Evolutionary conservation across 2,888 invertebrate genomes (phyloP), one percentile per base, ranked within the genome.

Genomic region (Trichopoda pennipes): DNA sequence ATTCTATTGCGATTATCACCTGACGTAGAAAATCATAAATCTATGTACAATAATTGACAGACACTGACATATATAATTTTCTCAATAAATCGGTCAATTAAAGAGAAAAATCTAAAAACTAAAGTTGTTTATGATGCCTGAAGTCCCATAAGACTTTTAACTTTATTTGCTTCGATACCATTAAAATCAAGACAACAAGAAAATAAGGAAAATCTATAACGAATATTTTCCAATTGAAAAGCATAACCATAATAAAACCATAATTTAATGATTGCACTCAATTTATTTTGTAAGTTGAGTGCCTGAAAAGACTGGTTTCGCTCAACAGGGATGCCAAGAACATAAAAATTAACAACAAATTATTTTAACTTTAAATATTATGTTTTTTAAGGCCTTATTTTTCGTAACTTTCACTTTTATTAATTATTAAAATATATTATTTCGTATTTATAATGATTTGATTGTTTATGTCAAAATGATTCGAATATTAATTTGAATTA

Each of bases 1-100:
- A 53, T 44, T 53, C 53, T 51, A 42, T 60, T 60, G 38, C 66
- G 76, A 68, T 75, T 75, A 82, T 75, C 78, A 75, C 55, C 79
- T 82, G 82, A 70, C 79, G 75, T 70, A 72, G 44, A 79, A 78
- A 83, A 72, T 68, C 66, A 76, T 79, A 83, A 83, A 76, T 79
- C 56, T 64, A 73, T 81, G 69, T 58, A 49, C 73, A 73, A 69
- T 81, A 77, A 81, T 73, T 74, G 77, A 74, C 81, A 81, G 77
- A 69, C 69, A 75, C 75, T 75, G 74, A 69, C 78, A 81, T 58
- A 73, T 63, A 81, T 81, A 73, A 75, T 70, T 64, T 76, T 70
- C 56, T 68, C 74, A 79, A 63, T 79, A 88, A 87, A 87, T 88
- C 87, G 88, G 89, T 88, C 89, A 88, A 81, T 83, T 84, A 83